phyloP scores from a whole-genome alignment of 2,888 invertebrate species.

The Parnassius apollo region DNA sequence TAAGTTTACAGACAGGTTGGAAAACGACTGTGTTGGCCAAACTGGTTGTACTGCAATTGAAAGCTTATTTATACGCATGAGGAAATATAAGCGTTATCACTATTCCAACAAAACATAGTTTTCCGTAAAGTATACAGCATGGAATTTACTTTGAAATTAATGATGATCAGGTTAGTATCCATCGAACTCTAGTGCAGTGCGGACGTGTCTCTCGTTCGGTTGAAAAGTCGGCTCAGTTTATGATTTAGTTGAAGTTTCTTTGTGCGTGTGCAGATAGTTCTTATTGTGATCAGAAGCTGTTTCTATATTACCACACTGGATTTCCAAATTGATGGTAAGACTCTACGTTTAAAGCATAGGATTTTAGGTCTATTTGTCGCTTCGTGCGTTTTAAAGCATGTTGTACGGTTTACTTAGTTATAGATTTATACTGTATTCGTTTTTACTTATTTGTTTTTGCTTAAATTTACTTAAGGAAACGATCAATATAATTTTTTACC shows the following conservation, averaged over 20 bases:
- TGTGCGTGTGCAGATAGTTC: constrained; percentile 47
- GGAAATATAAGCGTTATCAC: constrained; percentile 37
- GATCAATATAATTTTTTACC: neutral
- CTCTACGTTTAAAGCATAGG: neutral
- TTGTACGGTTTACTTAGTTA: too few species aligned
- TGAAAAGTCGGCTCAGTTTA: constrained; percentile 39
- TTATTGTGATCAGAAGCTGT: constrained; percentile 33
- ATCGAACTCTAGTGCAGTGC: constrained; percentile 38
- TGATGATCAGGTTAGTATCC: constrained; percentile 54
- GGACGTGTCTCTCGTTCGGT: constrained; percentile 43
- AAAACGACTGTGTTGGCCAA: constrained; percentile 38
- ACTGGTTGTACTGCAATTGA: constrained; percentile 33
- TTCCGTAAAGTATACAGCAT: constrained; percentile 33
- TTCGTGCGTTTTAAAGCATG: too few species aligned
- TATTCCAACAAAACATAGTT: constrained; percentile 43
- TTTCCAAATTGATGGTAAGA: constrained; percentile 61
- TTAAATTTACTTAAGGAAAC: too few species aligned
- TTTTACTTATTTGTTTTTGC: neutral
- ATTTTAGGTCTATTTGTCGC: neutral
- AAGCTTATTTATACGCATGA: constrained; percentile 27
- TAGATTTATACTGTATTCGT: constrained; percentile 1
- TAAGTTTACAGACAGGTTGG: constrained; percentile 10
- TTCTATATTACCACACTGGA: constrained; percentile 57
- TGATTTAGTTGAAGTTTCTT: constrained; percentile 46
- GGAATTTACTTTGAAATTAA: constrained; percentile 33